Percentiles rank a stretch among this genome's conserved stretches.
Evolutionary conservation across 2,888 invertebrate genomes (phyloP).

Genomic region (Catocala sponsa): DNA sequence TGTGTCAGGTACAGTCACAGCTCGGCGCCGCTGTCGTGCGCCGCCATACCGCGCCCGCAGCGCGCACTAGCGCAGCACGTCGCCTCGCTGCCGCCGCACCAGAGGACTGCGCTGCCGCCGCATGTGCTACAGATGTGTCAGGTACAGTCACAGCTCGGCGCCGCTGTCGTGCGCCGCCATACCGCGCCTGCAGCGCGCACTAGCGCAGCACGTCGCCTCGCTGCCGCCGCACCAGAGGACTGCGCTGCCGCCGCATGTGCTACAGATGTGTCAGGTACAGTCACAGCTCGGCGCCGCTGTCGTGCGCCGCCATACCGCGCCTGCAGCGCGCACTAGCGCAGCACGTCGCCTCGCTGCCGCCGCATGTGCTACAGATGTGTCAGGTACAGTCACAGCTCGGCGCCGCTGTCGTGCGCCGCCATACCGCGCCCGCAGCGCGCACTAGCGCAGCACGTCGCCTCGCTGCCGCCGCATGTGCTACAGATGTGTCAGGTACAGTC

Average conservation of each 20-base stretch:
- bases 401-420: constrained; percentile 30
- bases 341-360: constrained; percentile 43
- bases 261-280: constrained; percentile 34
- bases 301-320: constrained; percentile 37
- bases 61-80: constrained; percentile 48
- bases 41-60: constrained; percentile 34
- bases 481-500: constrained; percentile 33
- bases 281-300: constrained; percentile 66
- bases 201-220: constrained; percentile 38
- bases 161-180: constrained; percentile 47
- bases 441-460: constrained; percentile 38
- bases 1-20: constrained; percentile 58
- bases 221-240: constrained; percentile 34
- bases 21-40: constrained; percentile 56
- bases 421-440: constrained; percentile 23
- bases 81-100: constrained; percentile 32
- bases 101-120: constrained; percentile 26
- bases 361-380: constrained; percentile 28
- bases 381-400: constrained; percentile 28
- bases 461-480: constrained; percentile 38
- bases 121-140: constrained; percentile 35
- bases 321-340: constrained; percentile 26
- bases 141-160: constrained; percentile 63
- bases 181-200: constrained; percentile 30
- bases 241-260: constrained; percentile 35